Base-by-base conservation (phyloP, 2,113 vertebrate species). In the Sula dactylatra region DNA sequence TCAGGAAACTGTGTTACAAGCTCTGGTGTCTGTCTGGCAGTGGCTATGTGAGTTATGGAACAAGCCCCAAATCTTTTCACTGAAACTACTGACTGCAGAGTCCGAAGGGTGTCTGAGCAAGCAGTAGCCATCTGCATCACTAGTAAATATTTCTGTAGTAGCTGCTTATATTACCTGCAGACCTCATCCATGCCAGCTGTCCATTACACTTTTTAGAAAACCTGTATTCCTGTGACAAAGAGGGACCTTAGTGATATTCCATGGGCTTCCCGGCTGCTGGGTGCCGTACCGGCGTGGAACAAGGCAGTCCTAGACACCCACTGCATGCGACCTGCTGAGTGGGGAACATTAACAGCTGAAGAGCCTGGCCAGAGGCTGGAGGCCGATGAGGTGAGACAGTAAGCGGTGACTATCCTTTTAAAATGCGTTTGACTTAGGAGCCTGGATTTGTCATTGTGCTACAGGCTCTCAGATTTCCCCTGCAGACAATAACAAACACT, bases 391-490 rank as follows among this genome's bases (percentile, higher is more conserved):
- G 36, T 61, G 66, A 85, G 62, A 27, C 20, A 8, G 80, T 38
- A n/a, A 40, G 56, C 2, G 13, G 10, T 55, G 79, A 49, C 65
- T 90, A 9, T 62, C 64, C 64, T 88, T 86, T 88, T 61, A 70
- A 87, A 87, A 72, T 16, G 62, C 73, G 7, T 79, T 70, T 59
- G 47, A 56, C 24, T 73, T 58, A 36, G 65, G 47, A 54, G 93
- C 78, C 92, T 88, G 92, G 72, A 42, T 93, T 91, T 88, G 87
- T 69, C 71, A 59, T 91, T 88, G 95, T 88, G 74, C 82, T 70
- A 5, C 0, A 10, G 8, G 1, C 70, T 82, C 92, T 97, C 90
- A 22, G 59, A 67, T 97, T 95, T 96, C 94, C 62, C 59, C n/a
- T 71, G 59, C 93, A 93, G 87, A 85, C 69, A 77, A 40, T 87